phyloP scores from a whole-genome alignment of 2,888 invertebrate genomes.

The Bibio marci region DNA sequence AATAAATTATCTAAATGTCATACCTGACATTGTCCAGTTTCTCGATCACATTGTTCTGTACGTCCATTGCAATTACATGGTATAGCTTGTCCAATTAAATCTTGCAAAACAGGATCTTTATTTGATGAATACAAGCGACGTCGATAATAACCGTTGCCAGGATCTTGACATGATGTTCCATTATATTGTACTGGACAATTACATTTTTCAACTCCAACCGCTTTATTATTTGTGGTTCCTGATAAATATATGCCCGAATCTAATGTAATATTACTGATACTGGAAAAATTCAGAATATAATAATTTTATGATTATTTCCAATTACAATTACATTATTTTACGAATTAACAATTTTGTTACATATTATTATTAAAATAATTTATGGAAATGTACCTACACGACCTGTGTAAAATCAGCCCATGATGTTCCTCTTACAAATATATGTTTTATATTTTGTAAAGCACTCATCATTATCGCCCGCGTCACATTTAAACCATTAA shows the following conservation, averaged over 20 bases:
- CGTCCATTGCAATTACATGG: constrained; percentile 71
- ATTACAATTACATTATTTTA: no score
- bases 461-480: constrained; percentile 79
- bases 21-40: constrained; percentile 74
- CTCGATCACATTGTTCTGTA: constrained; percentile 58
- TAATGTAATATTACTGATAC: constrained; percentile 59
- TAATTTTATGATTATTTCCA: no score
- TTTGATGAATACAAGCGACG: constrained; percentile 22
- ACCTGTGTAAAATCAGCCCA: constrained; percentile 41
- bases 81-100: constrained; percentile 59
- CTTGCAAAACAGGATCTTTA: constrained; percentile 44
- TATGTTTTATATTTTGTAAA: constrained; percentile 66
- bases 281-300: constrained; percentile 28
- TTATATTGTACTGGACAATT: constrained; percentile 65
- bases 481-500: constrained; percentile 38
- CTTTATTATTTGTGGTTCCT: constrained; percentile 46
- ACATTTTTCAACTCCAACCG: constrained; percentile 73
- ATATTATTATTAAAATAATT: no score
- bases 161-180: constrained; percentile 81
- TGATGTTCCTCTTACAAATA: constrained; percentile 57
- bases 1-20: constrained; percentile 16
- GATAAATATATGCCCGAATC: constrained; percentile 61
- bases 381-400: constrained; percentile 29
- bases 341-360: no score
- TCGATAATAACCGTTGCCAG: constrained; percentile 64